Evolutionary conservation across 1,140 invertebrate species (phyloP), one percentile per base, ranked within the genome.

Genomic region (Leptopilina boulardi): DNA sequence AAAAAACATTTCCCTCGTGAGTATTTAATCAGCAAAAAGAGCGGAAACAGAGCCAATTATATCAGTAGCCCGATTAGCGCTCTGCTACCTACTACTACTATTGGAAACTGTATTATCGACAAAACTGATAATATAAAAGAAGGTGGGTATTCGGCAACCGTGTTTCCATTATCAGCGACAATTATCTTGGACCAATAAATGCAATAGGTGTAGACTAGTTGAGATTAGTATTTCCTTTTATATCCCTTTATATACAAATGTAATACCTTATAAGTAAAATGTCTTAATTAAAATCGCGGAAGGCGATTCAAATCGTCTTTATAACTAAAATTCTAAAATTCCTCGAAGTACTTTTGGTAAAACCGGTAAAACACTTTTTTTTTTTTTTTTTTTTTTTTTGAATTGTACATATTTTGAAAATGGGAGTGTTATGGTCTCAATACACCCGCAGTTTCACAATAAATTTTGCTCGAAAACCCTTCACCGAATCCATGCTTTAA

Each of bases 401-500:
- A n/a, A n/a, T n/a, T n/a, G n/a, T n/a, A n/a, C n/a, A n/a, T n/a
- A n/a, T n/a, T n/a, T n/a, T n/a, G n/a, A n/a, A n/a, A n/a, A n/a
- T n/a, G n/a, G n/a, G n/a, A n/a, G n/a, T n/a, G n/a, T n/a, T n/a
- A n/a, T n/a, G n/a, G n/a, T n/a, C n/a, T n/a, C n/a, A n/a, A n/a
- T 83, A 82, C 77, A 81, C 80, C 80, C 81, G 81, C 83, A 80
- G 81, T 80, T 83, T 81, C 80, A 81, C 83, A 80, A 83, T 84
- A 84, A 84, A 84, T 83, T 85, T 82, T n/a, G n/a, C 80, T 79
- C 75, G 70, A 38, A 38, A 38, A n/a, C n/a, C n/a, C n/a, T n/a
- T n/a, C n/a, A n/a, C n/a, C n/a, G n/a, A n/a, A n/a, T n/a, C n/a
- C n/a, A n/a, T n/a, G n/a, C 34, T 38, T 38, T 38, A 38, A 9